Evolutionary conservation across 1,140 invertebrate genomes (phyloP), one percentile per base, ranked within the genome.

Genomic region (Bactericera cockerelli): DNA sequence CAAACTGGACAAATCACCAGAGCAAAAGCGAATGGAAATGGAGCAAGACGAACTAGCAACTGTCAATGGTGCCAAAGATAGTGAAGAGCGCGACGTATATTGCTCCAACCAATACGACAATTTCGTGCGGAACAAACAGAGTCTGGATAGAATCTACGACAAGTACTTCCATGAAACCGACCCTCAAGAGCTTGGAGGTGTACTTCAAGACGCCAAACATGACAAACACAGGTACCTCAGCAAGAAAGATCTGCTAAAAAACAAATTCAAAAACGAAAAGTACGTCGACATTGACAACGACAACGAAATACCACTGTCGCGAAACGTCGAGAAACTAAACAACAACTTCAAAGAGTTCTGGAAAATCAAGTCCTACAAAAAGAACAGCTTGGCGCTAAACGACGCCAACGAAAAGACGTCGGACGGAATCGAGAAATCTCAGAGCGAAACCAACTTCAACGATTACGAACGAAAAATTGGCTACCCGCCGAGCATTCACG

Each of bases 211-310:
- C n/a, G n/a, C n/a, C n/a, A 4, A 31, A 13, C 4, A 31, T 6
- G 28, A 31, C 28, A 31, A 31, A 31, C 28, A 31, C 13, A 4
- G 28, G 28, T 49, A 6, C 3, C 8, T 10, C n/a, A 49, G 19
- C 22, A 49, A 49, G 22, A 49, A 49, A 8, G 42, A 49, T 8
- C 4, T 19, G 3, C n/a, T 49, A 4, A 49, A 22, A n/a, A 22
- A 49, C 42, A 49, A 49, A 49, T 49, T 49, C 22, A 49, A 49
- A 49, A 49, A 49, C 42, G 42, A 49, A 49, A 49, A 49, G 22
- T 49, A 49, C 42, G 22, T 49, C 42, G 42, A 49, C 22, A 49
- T 49, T 49, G 42, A 49, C 19, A 49, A 49, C 42, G 42, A 49
- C 42, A 49, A 49, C 22, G 42, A 49, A n/a, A 49, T 49, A 4